Evolutionary conservation across 2,888 invertebrate genomes (phyloP), one percentile per base, ranked within the genome.

Genomic region (Cryptocheilus praepositus): DNA sequence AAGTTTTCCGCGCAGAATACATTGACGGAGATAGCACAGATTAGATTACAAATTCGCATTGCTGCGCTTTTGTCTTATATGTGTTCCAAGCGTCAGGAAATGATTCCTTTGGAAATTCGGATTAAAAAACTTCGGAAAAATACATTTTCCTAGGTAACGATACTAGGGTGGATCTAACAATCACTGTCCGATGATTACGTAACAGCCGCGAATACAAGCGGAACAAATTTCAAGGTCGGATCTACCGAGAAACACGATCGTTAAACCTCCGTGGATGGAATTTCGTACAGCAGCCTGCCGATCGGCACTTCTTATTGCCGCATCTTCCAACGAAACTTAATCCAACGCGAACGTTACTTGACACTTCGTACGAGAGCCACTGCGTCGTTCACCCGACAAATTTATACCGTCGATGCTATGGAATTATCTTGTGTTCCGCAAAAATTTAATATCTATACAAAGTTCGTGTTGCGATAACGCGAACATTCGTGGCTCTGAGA

Each of bases 181-280:
- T 74, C 61, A 62, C 65, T 61, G 59, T 75, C 71, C 58, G 55
- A 46, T 56, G 70, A 73, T 79, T 79, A 70, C 75, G 67, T 71
- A 79, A 80, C 61, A 49, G 49, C 43, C 52, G 73, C 64, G 77
- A 77, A 79, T 72, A 74, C 69, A 56, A 69, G 70, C 74, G 72
- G 73, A 79, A 79, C 79, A 68, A 67, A 64, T 79, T 74, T 80
- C 84, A 85, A 85, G 85, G 82, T 73, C 84, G 74, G 58, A 11
- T 11, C 49, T 54, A 62, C 56, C 65, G 75, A 81, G 79, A 81
- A 80, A 80, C 77, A 79, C 76, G 76, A 72, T 76, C 80, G 79
- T 77, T 78, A 73, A 81, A 74, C 72, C 74, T 73, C 73, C 77
- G 67, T 67, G 69, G 74, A 76, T 76, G 72, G 80, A 79, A 81